Conservation (phyloP, 1,140 invertebrate genomes). For the Leptonema lineaticorne region DNA sequence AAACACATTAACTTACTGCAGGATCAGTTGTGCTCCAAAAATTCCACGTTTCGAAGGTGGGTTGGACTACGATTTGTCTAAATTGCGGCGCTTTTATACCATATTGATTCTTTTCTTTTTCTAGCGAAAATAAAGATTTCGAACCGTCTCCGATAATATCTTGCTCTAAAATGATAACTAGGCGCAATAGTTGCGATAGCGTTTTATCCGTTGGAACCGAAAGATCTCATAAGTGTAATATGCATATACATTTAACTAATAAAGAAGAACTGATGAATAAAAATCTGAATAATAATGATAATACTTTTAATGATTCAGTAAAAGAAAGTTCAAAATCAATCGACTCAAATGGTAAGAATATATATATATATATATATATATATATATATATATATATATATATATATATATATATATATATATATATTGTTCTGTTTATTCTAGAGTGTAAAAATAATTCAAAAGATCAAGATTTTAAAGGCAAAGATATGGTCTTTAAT, state of each 20-base stretch:
- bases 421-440: neutral
- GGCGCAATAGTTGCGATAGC: slow-evolving; percentile 36
- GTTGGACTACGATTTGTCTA: too few species aligned
- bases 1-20: neutral
- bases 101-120: too few species aligned
- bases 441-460: slow-evolving; percentile 4
- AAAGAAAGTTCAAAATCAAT: slow-evolving; percentile 32
- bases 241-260: neutral
- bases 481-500: neutral
- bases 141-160: neutral
- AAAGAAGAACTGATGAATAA: neutral
- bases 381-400: too few species aligned
- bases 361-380: too few species aligned
- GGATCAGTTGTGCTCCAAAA: too few species aligned
- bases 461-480: neutral
- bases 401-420: too few species aligned
- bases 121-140: neutral
- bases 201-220: slow-evolving; percentile 27
- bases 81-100: too few species aligned
- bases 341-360: slow-evolving; percentile 28
- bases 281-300: neutral
- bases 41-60: too few species aligned
- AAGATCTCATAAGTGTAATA: slow-evolving; percentile 17
- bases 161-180: neutral
- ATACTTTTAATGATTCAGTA: neutral